Evolutionary conservation across 1,140 invertebrate genomes (phyloP), one percentile per base, ranked within the genome.

Genomic region (Galleria mellonella): DNA sequence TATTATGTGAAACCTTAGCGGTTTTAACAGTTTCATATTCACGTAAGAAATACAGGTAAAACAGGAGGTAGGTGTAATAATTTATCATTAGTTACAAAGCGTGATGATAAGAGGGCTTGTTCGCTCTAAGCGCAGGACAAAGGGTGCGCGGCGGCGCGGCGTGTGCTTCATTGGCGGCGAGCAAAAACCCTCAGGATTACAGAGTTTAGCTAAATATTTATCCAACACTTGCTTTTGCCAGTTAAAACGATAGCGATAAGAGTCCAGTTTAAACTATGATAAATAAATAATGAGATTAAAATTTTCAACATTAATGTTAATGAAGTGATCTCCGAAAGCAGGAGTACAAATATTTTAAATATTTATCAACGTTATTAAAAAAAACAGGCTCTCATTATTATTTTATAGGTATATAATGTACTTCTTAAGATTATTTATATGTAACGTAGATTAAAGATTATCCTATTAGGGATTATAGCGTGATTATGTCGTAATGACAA

Each of bases 101-200:
- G 49, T 53, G 45, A 47, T 59, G 62, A 70, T 70, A 63, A 70
- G 51, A 53, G 51, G 33, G 40, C 45, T 50, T 32, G 42, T 45
- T 49, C 40, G 35, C 46, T 47, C 51, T 62, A 55, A 56, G 44
- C 50, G 50, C 37, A 46, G 56, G 45, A 59, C 54, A 65, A 67
- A 65, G 54, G 61, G 51, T 15, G 17, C 35, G 35, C 35, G 5
- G 52, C 40, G 43, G 30, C 44, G 32, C 33, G 44, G 36, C 38
- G 42, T 6, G 17, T 23, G 6, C 17, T 23, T 23, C 17, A 3
- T 3, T 32, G 37, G 12, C 38, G 35, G 35, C 27, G 32, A 9
- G 48, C 52, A 61, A 62, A 63, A 60, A 60, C 51, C 52, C 49
- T 39, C 41, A 53, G 67, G 59, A 71, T 71, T 71, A 71, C 54